Evolutionary conservation across 2,797 vertebrate genomes (phyloP).

Genomic region (Eulemur rubriventer): DNA sequence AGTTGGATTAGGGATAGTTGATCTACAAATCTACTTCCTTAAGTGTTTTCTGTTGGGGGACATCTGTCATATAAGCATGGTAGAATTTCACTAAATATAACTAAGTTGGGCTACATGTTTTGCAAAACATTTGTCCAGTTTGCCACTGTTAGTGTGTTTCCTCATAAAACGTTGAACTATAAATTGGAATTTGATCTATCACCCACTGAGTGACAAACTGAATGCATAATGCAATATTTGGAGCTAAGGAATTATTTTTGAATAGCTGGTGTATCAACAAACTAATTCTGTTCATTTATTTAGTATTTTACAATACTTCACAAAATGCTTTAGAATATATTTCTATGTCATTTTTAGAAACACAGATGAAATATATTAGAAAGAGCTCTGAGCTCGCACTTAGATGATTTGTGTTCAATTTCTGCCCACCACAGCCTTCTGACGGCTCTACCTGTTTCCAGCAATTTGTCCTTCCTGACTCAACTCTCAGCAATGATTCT

Average conservation of each 20-base stretch:
- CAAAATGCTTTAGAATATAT: slow-evolving; percentile 52
- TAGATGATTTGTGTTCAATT: neutral
- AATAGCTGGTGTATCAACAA: slow-evolving; percentile 21
- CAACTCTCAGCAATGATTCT: neutral
- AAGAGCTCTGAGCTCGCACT: neutral
- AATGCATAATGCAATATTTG: slow-evolving; percentile 39
- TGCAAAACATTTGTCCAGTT: neutral
- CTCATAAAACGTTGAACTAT: neutral
- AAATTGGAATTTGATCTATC: slow-evolving; percentile 62
- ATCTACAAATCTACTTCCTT: neutral
- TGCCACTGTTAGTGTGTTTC: neutral
- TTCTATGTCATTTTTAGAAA: slow-evolving; percentile 27
- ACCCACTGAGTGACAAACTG: neutral
- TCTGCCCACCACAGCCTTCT: neutral
- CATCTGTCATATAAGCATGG: neutral
- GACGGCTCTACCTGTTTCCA: neutral
- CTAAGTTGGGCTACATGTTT: neutral
- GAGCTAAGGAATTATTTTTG: slow-evolving; percentile 8
- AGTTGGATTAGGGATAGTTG: neutral
- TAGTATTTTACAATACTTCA: slow-evolving; percentile 47
- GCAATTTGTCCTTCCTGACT: neutral
- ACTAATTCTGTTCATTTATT: slow-evolving; percentile 25
- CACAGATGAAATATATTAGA: slow-evolving; percentile 39
- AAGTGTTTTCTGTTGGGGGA: neutral
- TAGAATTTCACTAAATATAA: slow-evolving; percentile 36